phyloP scores from a whole-genome alignment of 2,888 invertebrate species.

The Linnaemya vulpina region DNA sequence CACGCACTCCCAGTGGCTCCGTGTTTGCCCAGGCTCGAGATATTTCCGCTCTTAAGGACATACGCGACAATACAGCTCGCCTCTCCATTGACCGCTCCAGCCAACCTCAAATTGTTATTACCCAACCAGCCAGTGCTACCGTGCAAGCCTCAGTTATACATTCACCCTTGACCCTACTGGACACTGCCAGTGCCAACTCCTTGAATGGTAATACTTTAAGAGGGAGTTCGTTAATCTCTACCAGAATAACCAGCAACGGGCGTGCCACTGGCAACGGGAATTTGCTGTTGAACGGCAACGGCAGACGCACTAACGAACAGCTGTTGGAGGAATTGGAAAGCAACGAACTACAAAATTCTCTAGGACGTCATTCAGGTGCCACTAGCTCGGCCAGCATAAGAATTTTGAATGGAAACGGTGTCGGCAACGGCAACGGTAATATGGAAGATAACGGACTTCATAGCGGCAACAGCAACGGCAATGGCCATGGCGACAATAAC shows the following conservation, averaged over 20 bases:
- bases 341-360: constrained; percentile 64
- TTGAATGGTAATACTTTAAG: constrained; percentile 75
- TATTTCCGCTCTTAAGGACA: constrained; percentile 76
- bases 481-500: not conserved
- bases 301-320: constrained; percentile 73
- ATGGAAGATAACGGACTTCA: constrained; percentile 9
- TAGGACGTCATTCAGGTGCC: constrained; percentile 51
- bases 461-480: constrained; percentile 61
- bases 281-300: constrained; percentile 72
- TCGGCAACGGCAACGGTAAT: constrained; percentile 60
- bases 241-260: constrained; percentile 73
- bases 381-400: constrained; percentile 62
- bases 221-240: constrained; percentile 68
- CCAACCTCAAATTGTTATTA: constrained; percentile 78
- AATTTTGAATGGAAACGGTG: constrained; percentile 67
- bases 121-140: constrained; percentile 80
- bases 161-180: constrained; percentile 78
- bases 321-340: constrained; percentile 75
- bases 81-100: constrained; percentile 77
- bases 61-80: constrained; percentile 74
- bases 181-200: constrained; percentile 66
- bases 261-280: constrained; percentile 71
- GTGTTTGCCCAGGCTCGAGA: constrained; percentile 76
- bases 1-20: constrained; percentile 75
- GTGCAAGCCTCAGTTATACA: constrained; percentile 81